Evolutionary conservation across 2,797 vertebrate genomes (phyloP).

Genomic region (Rhinogobio ventralis): DNA sequence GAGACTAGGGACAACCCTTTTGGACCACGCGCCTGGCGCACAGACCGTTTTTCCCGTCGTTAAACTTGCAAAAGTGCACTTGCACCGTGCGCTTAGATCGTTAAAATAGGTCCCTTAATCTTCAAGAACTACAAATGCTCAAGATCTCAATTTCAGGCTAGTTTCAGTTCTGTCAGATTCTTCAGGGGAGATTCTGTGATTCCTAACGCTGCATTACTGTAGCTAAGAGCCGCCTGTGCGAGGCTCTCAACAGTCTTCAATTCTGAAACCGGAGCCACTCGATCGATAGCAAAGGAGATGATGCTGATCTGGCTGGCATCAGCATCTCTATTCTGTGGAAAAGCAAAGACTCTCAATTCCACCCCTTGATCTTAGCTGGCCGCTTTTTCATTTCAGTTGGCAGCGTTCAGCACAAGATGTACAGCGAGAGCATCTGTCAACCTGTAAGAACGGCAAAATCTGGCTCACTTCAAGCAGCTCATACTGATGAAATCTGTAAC

Average conservation of each 20-base stretch:
- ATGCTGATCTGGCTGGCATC: slow-evolving; percentile 49
- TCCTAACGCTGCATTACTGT: slow-evolving; percentile 36
- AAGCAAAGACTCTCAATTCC: slow-evolving; percentile 44
- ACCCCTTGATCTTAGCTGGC: slow-evolving; percentile 20
- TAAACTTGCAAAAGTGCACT: no score
- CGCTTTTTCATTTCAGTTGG: slow-evolving; percentile 8
- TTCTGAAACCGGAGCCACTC: slow-evolving; percentile 28
- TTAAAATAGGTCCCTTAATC: background rate
- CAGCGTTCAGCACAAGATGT: slow-evolving; percentile 25
- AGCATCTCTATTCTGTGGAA: slow-evolving; percentile 52
- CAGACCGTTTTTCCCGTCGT: no score
- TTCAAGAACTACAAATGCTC: slow-evolving; percentile 2
- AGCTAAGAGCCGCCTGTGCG: slow-evolving; percentile 2
- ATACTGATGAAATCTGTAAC: slow-evolving; percentile 62
- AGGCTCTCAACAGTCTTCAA: slow-evolving; percentile 28
- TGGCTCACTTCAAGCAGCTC: slow-evolving; percentile 24
- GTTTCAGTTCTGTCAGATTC: slow-evolving; percentile 37
- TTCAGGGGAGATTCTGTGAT: slow-evolving; percentile 23
- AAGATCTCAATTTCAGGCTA: slow-evolving; percentile 46
- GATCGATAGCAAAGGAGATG: slow-evolving; percentile 52
- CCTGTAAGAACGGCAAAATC: slow-evolving; percentile 34
- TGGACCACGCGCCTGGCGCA: no score
- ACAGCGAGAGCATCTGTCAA: slow-evolving; percentile 16
- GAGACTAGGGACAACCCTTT: no score
- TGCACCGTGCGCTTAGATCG: no score